phyloP scores from a whole-genome alignment of 2,113 vertebrate species.

The Gulo gulo region DNA sequence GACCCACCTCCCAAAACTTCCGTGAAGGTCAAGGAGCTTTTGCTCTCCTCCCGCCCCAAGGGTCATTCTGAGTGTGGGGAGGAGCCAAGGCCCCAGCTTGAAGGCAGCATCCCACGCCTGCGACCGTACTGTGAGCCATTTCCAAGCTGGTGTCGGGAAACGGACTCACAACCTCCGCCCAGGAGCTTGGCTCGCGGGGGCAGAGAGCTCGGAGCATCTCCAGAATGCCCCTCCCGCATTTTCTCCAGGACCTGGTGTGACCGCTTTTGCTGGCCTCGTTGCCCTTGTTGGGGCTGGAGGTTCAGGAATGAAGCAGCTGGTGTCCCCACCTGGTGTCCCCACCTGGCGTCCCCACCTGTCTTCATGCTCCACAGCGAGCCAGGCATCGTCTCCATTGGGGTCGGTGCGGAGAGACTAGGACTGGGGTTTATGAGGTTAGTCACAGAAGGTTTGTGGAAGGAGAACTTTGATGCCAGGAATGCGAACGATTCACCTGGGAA shows the following conservation, averaged over 20 bases:
- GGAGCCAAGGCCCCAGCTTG: neutral
- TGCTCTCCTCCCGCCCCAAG: neutral
- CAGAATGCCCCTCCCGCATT: neutral
- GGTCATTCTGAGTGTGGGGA: neutral
- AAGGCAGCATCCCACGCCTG: neutral
- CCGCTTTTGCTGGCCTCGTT: neutral
- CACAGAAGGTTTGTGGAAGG: constrained; percentile 89
- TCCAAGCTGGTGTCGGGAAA: neutral
- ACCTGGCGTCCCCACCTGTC: too few species aligned
- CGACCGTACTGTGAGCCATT: neutral
- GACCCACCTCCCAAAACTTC: neutral
- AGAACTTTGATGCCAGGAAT: constrained; percentile 66
- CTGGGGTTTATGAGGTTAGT: constrained; percentile 83
- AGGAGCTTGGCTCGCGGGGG: neutral
- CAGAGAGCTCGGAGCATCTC: neutral
- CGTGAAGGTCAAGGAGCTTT: neutral
- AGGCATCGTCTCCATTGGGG: constrained; percentile 60
- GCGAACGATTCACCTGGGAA: neutral
- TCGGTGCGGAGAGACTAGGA: constrained; percentile 81
- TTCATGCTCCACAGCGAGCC: neutral
- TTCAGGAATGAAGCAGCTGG: neutral
- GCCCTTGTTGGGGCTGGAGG: neutral
- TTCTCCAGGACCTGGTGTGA: neutral
- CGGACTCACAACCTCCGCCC: neutral
- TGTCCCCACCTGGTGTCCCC: too few species aligned